Evolutionary conservation across 2,113 vertebrate species (phyloP), one percentile per base, ranked within the genome.

Genomic region (Scatophagus argus): DNA sequence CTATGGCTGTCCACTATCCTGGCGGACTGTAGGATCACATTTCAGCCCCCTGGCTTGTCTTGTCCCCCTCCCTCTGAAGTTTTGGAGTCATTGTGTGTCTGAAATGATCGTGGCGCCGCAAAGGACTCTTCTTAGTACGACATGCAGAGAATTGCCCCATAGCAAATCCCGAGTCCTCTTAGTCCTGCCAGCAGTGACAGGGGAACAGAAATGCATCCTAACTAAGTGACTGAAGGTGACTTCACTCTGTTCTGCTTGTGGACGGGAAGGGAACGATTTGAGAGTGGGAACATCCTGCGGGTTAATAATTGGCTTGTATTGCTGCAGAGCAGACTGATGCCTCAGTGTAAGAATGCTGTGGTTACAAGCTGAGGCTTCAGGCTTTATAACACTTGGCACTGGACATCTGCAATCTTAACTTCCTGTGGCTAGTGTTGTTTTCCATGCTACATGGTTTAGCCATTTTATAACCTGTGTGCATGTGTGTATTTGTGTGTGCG

Each of bases 281-380:
- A 68, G 84, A 89, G 79, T 52, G 74, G 84, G 85, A 90, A 90
- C 86, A 87, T 91, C 87, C 85, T 85, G 90, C 25, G 87, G 92
- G 85, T 89, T 89, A 92, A 91, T 93, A 87, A 91, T 88, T 89
- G 91, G 67, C 85, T 46, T 68, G 77, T 71, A 59, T 77, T 76
- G 68, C 83, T 80, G 71, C 77, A 82, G 70, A 65, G 79, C 77
- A 82, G 70, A 86, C 78, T 73, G 86, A 90, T 91, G 89, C 88
- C 72, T 89, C 77, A 70, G 87, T 75, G 59, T 87, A 92, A 91
- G 91, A 93, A 93, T 91, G 91, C 65, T 90, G 93, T 71, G 91
- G 91, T 91, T 81, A 77, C 75, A 64, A 83, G 85, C 82, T 70
- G 74, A 87, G 85, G 84, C 84, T 84, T 83, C 55, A 52, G 85